A percentile compares a stretch with the other conserved stretches of the same genome.
These are phyloP conservation scores for Enhydra lutris DNA, from an alignment of 2,113 vertebrate genomes.

Conservation along the genomic window DNA sequence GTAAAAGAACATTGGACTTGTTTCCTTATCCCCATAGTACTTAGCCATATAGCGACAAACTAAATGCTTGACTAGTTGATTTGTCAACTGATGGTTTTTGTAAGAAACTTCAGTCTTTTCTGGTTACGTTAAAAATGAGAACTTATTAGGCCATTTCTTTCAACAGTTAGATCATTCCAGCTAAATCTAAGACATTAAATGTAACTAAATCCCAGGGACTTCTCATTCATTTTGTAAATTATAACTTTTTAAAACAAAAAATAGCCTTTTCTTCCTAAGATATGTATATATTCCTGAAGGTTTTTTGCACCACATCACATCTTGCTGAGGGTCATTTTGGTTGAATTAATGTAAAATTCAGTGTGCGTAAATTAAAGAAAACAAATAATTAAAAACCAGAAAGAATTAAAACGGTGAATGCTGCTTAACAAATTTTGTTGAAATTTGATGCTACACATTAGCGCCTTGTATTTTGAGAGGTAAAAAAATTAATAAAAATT, in stretches of 20 bases:
- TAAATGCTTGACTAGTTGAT: neutral
- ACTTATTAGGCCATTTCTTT: neutral
- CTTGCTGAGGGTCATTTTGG: neutral
- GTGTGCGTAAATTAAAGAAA: neutral
- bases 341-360: neutral
- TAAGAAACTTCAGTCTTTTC: neutral
- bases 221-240: neutral
- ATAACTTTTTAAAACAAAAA: neutral
- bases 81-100: neutral
- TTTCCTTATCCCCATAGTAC: neutral
- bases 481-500: neutral
- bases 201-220: neutral
- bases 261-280: no score
- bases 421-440: neutral
- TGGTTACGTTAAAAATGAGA: neutral
- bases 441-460: neutral
- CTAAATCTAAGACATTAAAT: neutral
- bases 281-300: neutral
- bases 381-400: neutral
- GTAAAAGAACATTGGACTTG: neutral
- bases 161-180: neutral
- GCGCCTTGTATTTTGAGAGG: neutral
- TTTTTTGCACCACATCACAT: fast-evolving
- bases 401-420: neutral
- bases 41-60: neutral